These are phyloP conservation scores for Zosterops borbonicus DNA, from an alignment of 2,113 vertebrate genomes.

Conservation along the genomic window DNA sequence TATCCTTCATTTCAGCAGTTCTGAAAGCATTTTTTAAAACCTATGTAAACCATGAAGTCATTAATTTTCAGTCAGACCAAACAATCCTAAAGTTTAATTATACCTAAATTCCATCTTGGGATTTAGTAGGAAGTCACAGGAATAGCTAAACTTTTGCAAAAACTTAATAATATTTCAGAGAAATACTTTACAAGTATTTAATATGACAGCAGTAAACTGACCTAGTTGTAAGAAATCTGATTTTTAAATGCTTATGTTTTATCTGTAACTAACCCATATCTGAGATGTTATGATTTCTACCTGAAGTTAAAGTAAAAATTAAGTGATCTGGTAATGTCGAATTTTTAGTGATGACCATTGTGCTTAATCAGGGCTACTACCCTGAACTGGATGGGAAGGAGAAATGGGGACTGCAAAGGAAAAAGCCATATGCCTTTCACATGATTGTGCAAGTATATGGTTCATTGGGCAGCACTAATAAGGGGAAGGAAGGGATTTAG, in stretches of 20 bases:
- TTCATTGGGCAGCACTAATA: constrained; percentile 35
- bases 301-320: neutral
- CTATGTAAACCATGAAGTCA: neutral
- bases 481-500: constrained; percentile 59
- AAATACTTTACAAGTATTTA: neutral
- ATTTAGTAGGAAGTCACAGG: neutral
- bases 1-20: neutral
- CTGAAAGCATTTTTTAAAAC: neutral
- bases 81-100: neutral
- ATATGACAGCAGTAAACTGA: neutral
- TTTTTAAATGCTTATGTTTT: neutral
- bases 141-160: neutral
- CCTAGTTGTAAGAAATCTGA: neutral
- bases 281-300: neutral
- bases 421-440: neutral
- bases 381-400: neutral
- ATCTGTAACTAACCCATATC: neutral
- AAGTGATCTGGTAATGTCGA: neutral
- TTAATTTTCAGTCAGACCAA: neutral
- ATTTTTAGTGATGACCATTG: neutral
- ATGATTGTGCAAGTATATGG: neutral
- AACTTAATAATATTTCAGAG: neutral
- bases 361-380: neutral
- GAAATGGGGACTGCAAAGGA: neutral
- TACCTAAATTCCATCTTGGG: neutral